Base-by-base conservation (phyloP, 2,797 vertebrate species). In the Acomys russatus region DNA sequence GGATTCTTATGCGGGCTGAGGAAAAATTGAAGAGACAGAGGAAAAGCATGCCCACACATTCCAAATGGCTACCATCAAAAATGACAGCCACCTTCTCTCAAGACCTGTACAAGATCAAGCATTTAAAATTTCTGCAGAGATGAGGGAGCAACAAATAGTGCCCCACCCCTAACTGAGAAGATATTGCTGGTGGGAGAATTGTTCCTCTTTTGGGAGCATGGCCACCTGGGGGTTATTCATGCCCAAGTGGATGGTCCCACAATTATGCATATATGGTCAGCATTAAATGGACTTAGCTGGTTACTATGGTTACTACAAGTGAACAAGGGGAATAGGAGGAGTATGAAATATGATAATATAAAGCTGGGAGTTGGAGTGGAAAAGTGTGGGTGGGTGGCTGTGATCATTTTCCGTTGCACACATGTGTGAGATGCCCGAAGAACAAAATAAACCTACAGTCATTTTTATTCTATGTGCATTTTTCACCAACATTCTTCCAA, bases 401-500 rank as follows among this genome's bases (percentile, higher is more conserved):
- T 6, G 0, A 35, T 59, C n/a, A 71, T 18, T 9, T 88, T 56
- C 59, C 68, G 10, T 59, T 59, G n/a, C 56, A 73, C 7, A 59
- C 15, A 28, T 38, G 9, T 38, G 25, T 38, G 54, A 59, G n/a
- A 38, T 20, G 4, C 73, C 35, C 11, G 68, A 71, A 71, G 68
- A 73, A 71, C 51, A 56, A 59, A 59, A 73, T 54, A 73, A 73
- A 35, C 54, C n/a, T 73, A n/a, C 30, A 28, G 35, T 38, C n/a
- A 38, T 88, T 73, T 49, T 87, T 71, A 71, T 25, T 87, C n/a
- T 17, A 15, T 56, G 6, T 14, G 49, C 17, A 10, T 88, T 93
- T 63, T 91, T 84, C 6, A 74, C 15, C 25, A 22, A n/a, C 12
- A 66, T 71, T 95, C 92, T 95, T 83, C 74, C 63, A 78, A 85